Conservation (phyloP, 2,797 vertebrate species). For the Dallia pectoralis region DNA sequence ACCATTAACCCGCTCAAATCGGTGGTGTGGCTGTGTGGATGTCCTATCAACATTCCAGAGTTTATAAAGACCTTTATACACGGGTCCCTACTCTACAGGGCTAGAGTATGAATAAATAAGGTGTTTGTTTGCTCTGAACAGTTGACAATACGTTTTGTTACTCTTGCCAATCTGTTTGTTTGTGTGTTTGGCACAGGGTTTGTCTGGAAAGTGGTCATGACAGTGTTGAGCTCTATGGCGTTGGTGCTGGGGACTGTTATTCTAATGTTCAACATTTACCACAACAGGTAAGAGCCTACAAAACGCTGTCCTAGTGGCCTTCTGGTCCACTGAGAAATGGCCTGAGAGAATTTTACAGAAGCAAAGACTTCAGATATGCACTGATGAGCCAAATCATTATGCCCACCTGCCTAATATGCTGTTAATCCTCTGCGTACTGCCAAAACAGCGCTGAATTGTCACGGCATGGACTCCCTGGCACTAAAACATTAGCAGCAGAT, state of each 20-base stretch:
- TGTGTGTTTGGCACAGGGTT: slow-evolving; percentile 66
- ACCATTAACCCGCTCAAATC: neutral
- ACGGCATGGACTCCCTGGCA: too few relatives aligned
- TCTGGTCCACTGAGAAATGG: neutral
- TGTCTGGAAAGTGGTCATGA: slow-evolving; percentile 84
- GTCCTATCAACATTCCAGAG: neutral
- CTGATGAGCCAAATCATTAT: too few relatives aligned
- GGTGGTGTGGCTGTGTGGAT: neutral
- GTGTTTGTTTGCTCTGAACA: neutral
- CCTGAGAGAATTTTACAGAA: neutral
- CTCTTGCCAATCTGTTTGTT: neutral
- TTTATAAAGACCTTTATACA: neutral
- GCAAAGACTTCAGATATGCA: too few relatives aligned
- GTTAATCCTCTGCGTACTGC: too few relatives aligned
- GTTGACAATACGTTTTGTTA: neutral
- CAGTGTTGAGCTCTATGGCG: slow-evolving; percentile 83
- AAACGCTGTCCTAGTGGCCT: neutral
- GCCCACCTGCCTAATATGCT: too few relatives aligned
- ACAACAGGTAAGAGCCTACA: slow-evolving; percentile 76
- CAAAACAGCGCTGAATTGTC: too few relatives aligned
- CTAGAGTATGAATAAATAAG: neutral
- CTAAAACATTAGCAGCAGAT: too few relatives aligned
- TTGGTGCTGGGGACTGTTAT: slow-evolving; percentile 82
- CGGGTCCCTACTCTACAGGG: neutral
- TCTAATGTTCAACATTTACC: slow-evolving; percentile 78